Evolutionary conservation across 2,113 vertebrate species (phyloP), one percentile per base, ranked within the genome.

Genomic region (Antigone vipio): DNA sequence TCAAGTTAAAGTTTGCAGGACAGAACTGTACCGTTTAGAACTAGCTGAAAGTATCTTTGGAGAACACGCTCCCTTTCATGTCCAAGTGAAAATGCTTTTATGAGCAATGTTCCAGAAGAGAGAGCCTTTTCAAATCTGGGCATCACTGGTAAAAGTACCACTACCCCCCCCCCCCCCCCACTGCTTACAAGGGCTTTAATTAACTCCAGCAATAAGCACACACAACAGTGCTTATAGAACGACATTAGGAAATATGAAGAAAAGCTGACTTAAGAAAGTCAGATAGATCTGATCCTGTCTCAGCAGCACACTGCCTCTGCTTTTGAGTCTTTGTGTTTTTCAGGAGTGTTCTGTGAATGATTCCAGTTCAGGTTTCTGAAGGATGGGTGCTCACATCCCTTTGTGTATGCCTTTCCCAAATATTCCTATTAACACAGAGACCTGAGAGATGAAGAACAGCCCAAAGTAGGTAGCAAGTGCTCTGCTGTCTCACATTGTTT

Each of bases 131-230:
- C 45, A 64, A 93, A 79, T n/a, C 12, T 27, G 29, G 11, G 5
- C 16, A 23, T 62, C 14, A 4, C 40, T 53, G 27, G 8, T 20
- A 78, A 75, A 14, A 82, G 21, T 8, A 80, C 50, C 47, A 15
- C 3, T 9, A 56, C 19, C 17, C 17, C 6, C 5, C 4, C 9
- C 29, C 29, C 18, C 7, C 11, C 10, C 1, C 19, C 17, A n/a
- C 22, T 1, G 1, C 9, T 34, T 22, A 45, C 55, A 63, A 58
- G 18, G 26, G 34, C 53, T 72, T 92, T 50, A 20, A 55, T 75
- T 89, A 38, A 58, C 76, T 78, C 32, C 19, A 8, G 14, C 3
- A 1, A 49, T 40, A 68, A 85, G 45, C 21, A 32, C 14, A 59
- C 23, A 49, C 13, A 73, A 26, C 4, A 92, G 40, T 9, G 20